phyloP scores from a whole-genome alignment of 2,113 vertebrate genomes.

The Elanus axillaris region DNA sequence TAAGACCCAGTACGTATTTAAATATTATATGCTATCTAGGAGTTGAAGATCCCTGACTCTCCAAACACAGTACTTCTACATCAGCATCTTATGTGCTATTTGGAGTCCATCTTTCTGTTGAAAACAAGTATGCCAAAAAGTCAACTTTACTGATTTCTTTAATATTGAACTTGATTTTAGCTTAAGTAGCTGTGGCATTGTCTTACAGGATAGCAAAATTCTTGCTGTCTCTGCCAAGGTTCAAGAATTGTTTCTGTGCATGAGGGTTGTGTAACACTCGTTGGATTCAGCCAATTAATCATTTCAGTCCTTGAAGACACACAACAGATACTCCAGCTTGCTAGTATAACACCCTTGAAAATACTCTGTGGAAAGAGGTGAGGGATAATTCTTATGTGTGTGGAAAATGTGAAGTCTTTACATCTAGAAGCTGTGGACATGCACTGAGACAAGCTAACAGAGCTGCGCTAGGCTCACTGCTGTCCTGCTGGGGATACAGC shows the following conservation, averaged over 20 bases:
- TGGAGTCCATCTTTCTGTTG: neutral
- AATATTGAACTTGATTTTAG: neutral
- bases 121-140: neutral
- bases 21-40: neutral
- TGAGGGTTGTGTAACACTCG: neutral
- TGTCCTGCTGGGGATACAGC: neutral
- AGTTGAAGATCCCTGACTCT: neutral
- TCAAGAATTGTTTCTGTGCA: neutral
- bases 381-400: neutral
- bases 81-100: neutral
- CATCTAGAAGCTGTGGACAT: accelerated
- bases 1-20: neutral
- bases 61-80: neutral
- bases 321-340: neutral
- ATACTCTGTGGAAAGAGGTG: neutral
- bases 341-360: neutral
- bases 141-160: neutral
- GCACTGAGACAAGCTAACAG: neutral
- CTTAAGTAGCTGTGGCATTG: neutral
- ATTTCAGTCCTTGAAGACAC: neutral
- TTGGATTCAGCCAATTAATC: neutral
- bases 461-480: neutral
- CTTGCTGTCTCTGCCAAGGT: neutral
- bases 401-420: neutral
- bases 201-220: neutral